Conservation (phyloP, 2,113 vertebrate species). For the Phasianus colchicus region DNA sequence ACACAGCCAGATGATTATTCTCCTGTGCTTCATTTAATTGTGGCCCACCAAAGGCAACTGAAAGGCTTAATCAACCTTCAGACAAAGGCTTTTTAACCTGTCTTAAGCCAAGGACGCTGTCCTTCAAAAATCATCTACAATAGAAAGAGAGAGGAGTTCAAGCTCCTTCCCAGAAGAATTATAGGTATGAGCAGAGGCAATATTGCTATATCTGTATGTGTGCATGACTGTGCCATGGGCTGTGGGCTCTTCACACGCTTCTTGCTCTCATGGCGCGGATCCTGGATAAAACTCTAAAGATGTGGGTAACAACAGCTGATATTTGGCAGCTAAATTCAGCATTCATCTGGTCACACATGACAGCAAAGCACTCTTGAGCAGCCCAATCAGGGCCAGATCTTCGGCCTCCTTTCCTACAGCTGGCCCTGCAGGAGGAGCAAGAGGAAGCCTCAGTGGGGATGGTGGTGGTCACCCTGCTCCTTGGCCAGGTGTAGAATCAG, state of each 20-base stretch:
- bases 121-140: not conserved
- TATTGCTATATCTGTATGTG: not conserved
- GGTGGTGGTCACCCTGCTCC: not conserved
- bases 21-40: slow-evolving; percentile 19
- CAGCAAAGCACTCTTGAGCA: not conserved
- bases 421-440: not conserved
- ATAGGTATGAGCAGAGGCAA: not conserved
- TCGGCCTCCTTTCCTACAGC: not conserved
- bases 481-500: not conserved
- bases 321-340: not conserved
- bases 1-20: not conserved
- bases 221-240: not conserved
- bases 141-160: not conserved
- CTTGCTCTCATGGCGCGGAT: not conserved
- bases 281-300: not conserved
- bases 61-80: not conserved
- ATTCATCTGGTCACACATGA: not conserved
- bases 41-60: not conserved
- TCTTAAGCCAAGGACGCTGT: not conserved
- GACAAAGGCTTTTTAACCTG: not conserved
- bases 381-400: not conserved
- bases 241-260: not conserved
- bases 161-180: not conserved
- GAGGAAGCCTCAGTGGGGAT: not conserved
- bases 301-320: not conserved